These are phyloP conservation scores for Clavelina lepadiformis DNA, from an alignment of 23 tunicate species.

Conservation along the genomic window DNA sequence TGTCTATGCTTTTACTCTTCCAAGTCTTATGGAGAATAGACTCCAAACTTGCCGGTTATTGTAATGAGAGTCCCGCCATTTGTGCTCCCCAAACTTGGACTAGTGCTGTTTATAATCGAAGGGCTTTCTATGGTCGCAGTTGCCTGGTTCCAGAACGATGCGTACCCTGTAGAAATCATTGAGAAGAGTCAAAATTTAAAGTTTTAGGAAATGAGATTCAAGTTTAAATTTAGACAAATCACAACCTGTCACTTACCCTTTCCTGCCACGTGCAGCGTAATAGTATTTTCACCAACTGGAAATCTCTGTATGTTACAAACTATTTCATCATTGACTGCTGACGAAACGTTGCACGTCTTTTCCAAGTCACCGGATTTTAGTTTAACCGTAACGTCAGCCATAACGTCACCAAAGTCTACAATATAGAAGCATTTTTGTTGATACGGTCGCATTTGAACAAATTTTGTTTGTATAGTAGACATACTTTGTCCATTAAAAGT, in stretches of 20 bases:
- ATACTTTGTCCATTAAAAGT: constrained; percentile 28
- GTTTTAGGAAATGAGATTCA: no score
- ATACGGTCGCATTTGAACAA: no score
- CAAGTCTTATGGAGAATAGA: neutral
- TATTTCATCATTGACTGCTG: neutral
- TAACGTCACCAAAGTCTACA: neutral
- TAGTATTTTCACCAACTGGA: neutral
- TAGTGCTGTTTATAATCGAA: neutral
- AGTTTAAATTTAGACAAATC: no score
- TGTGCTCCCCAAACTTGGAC: neutral
- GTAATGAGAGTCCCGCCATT: neutral
- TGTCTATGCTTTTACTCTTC: neutral
- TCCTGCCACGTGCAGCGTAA: neutral
- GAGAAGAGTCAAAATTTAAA: no score
- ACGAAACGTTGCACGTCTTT: neutral
- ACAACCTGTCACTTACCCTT: neutral
- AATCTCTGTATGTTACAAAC: neutral
- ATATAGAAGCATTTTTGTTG: neutral
- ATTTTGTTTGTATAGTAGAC: no score
- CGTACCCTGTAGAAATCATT: no score
- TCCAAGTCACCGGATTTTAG: neutral
- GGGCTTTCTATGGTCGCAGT: neutral
- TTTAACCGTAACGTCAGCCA: neutral
- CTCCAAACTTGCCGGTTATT: neutral
- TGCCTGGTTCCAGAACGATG: no score